Conservation (phyloP, 2,888 invertebrate genomes). For the Allacma fusca region DNA sequence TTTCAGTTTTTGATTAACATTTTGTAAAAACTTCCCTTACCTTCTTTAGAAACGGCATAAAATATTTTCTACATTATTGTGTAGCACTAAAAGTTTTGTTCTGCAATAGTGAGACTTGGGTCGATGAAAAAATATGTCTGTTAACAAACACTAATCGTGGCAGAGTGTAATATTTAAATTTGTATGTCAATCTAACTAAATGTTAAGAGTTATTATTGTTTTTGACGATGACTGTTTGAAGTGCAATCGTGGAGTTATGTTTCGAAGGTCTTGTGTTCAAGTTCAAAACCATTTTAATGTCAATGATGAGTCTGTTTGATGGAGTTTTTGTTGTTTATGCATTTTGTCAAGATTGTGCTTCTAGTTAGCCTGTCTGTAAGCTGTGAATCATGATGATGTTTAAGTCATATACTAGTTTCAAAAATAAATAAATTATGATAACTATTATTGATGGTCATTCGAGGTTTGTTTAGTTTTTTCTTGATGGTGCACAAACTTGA, state of each 20-base stretch:
- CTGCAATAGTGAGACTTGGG: not conserved
- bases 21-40: too few species aligned
- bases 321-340: not conserved
- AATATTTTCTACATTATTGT: too few species aligned
- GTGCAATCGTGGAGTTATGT: conserved; percentile 13
- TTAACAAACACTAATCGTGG: conserved; percentile 1
- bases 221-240: not conserved
- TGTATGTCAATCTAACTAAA: conserved; percentile 5
- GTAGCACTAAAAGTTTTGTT: too few species aligned
- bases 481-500: conserved; percentile 60
- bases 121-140: not conserved
- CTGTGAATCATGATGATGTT: conserved; percentile 21
- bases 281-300: conserved; percentile 19
- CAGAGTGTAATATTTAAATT: not conserved
- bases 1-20: too few species aligned
- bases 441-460: conserved; percentile 10
- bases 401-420: conserved; percentile 17
- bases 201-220: not conserved
- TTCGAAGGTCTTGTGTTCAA: conserved; percentile 19
- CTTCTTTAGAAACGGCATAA: too few species aligned
- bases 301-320: conserved; percentile 4
- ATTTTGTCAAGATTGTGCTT: conserved; percentile 12
- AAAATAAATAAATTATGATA: conserved; percentile 22
- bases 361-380: conserved; percentile 22
- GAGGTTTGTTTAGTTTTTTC: conserved; percentile 30